Evolutionary conservation across 2,888 invertebrate species (phyloP).

Genomic region (Metacarcinus magister): DNA sequence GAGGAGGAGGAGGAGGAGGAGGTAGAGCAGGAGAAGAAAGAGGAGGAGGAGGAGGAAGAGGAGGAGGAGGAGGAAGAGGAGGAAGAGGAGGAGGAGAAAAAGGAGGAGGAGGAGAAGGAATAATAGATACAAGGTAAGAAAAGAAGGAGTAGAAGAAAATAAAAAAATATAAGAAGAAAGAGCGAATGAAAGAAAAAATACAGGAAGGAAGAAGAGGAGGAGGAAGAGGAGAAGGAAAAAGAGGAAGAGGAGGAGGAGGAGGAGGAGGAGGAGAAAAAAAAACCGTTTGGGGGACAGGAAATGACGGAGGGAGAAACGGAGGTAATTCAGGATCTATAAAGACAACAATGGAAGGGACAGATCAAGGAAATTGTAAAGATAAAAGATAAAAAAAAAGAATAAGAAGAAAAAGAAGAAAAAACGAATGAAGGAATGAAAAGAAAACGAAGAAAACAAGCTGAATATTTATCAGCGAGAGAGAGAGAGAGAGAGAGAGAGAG

Average conservation of each 20-base stretch:
- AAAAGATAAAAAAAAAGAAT: background rate
- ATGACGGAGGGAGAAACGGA: slow-evolving; percentile 10
- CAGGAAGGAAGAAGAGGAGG: background rate
- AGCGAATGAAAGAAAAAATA: background rate
- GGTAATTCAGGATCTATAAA: background rate
- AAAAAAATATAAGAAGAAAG: background rate
- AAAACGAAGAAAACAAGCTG: background rate
- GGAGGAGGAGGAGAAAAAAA: background rate
- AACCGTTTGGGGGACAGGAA: background rate
- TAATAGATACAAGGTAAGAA: background rate
- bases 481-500: background rate
- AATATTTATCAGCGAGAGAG: background rate
- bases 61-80: background rate
- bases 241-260: background rate
- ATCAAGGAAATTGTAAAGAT: too few species aligned
- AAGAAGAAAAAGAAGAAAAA: background rate
- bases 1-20: background rate
- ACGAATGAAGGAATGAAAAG: background rate
- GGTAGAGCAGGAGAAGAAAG: slow-evolving; percentile 1
- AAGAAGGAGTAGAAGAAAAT: background rate
- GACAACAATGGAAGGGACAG: background rate
- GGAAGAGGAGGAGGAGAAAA: background rate
- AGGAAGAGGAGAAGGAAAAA: background rate
- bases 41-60: background rate
- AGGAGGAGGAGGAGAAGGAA: background rate